Evolutionary conservation across 1,140 invertebrate genomes (phyloP), one percentile per base, ranked within the genome.

Genomic region (Oedothorax gibbosus): DNA sequence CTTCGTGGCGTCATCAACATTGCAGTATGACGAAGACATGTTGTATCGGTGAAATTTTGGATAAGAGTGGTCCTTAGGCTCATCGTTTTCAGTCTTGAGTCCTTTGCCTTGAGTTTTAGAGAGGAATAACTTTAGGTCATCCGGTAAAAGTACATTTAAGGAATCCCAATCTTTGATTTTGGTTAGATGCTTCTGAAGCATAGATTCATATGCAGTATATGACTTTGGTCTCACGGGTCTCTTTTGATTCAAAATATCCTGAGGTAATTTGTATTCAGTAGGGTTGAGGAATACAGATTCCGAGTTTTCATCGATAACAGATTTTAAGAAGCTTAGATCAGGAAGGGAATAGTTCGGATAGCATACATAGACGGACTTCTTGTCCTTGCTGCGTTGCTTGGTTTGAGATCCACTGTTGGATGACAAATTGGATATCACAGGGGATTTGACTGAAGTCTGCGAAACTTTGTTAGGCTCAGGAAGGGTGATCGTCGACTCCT

Each of bases 111-210:
- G 73, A 7, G 65, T 69, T 62, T 85, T 78, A 11, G 83, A 85
- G 12, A 85, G 68, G 7, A 85, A 56, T 12, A 77, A 88, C 79
- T 87, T 88, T 56, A 96, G 96, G 89, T 98, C 95, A 75, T 91
- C 91, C 0, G 96, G 96, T 62, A 98, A 89, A 20, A 98, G 91
- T 75, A 97, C 94, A 84, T 95, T 96, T 56, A 98, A 90, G 0
- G 95, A 97, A 88, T 97, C 95, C 96, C 96, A 98, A 89, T 98
- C 96, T 88, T 93, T 93, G 11, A 98, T 93, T 88, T 97, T 95
- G 35, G 93, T 92, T 85, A 97, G 94, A 69, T 90, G 89, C 83
- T 95, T 94, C 88, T 94, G 94, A 87, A 94, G 94, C 15, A 97
- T 89, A 49, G 93, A 92, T 89, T 97, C 96, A 56, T 96, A 91